Percentiles rank a stretch among this genome's conserved stretches.
Conservation (phyloP, 2,888 invertebrate species). For the Teleogryllus oceanicus region DNA sequence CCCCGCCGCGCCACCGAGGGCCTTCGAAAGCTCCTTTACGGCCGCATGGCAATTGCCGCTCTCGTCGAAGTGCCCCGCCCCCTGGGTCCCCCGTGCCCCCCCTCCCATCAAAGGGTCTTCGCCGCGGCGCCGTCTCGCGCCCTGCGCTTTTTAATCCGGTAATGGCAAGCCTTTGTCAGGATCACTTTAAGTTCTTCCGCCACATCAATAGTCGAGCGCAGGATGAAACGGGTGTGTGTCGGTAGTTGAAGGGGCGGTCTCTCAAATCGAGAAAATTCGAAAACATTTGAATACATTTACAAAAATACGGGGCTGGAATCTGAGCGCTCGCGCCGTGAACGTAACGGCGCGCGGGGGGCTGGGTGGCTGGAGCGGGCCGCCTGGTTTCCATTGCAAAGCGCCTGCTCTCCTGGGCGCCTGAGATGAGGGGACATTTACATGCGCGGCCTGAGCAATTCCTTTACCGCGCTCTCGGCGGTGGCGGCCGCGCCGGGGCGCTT, state of each 20-base stretch:
- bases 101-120: not conserved
- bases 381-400: not conserved
- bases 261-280: not conserved
- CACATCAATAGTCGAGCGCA: constrained; percentile 27
- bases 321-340: not conserved
- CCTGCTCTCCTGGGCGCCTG: not conserved
- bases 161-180: constrained; percentile 32
- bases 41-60: not conserved
- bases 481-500: not conserved
- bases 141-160: constrained; percentile 29
- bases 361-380: not conserved
- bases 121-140: not conserved
- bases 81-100: not conserved
- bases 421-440: constrained; percentile 23
- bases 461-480: not conserved
- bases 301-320: not conserved
- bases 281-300: constrained; percentile 18
- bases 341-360: not conserved
- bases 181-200: constrained; percentile 25
- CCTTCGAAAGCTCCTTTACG: not conserved
- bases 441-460: not conserved
- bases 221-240: not conserved
- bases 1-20: not conserved
- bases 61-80: not conserved
- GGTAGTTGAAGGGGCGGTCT: not conserved